Base-by-base conservation (phyloP, 2,113 vertebrate genomes). In the Oryzias javanicus region DNA sequence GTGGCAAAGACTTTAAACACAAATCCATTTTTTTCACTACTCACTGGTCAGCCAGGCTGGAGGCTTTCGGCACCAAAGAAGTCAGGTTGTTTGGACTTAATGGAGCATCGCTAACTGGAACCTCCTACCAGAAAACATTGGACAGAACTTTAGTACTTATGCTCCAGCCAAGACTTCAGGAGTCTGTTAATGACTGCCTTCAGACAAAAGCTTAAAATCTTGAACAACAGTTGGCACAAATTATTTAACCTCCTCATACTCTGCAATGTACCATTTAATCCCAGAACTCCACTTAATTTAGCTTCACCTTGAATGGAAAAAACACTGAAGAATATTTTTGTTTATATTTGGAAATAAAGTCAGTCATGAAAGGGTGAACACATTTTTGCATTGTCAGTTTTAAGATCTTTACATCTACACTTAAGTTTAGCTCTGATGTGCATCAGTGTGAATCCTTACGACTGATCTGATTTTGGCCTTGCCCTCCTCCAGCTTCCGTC, bases 21-120 rank as follows among this genome's bases (percentile, higher is more conserved):
- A 12, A 35, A 35, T 35, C 35, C 12, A 10, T 35, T 3, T 35
- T 35, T 15, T n/a, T 20, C 14, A 42, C 6, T 3, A 66, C 94
- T 90, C 67, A 99, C 97, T 86, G 86, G n/a, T 93, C 81, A 46
- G 94, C 94, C 67, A 99, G 70, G 22, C 79, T 78, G 4, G 46
- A 48, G 4, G 96, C 94, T 20, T 89, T 92, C 56, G 92, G 78
- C 44, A 90, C 92, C 84, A 98, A 84, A 17, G 76, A 73, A 25
- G 89, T 85, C 49, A 94, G 74, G 35, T 63, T 4, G 58, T 81
- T 88, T 0, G 90, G 72, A 12, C 82, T 87, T 13, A 60, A 55
- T 0, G 84, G 81, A 17, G 70, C 52, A 15, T 90, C 83, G 16
- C 87, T 57, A 4, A 63, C 4, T 10, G 93, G 91, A 74, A 94